These are phyloP conservation scores for Globicephala melas DNA, from an alignment of 2,113 vertebrate genomes.

Conservation along the genomic window DNA sequence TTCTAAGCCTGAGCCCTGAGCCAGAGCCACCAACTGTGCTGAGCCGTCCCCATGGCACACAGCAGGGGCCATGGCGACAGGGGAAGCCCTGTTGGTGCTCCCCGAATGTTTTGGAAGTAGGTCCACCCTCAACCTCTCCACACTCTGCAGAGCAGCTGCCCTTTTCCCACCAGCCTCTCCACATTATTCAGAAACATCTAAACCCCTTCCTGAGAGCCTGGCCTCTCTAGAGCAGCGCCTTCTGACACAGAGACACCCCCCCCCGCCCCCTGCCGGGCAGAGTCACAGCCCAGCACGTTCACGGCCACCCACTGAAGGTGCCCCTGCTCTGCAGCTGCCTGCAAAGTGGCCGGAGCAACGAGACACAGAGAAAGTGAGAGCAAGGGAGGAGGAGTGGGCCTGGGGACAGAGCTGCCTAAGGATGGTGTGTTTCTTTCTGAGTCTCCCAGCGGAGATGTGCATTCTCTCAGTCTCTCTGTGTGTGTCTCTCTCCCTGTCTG, in stretches of 20 bases:
- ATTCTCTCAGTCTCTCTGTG: neutral
- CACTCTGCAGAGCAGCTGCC: neutral
- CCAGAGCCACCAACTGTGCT: neutral
- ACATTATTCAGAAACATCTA: neutral
- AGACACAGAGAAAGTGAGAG: neutral
- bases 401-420: neutral
- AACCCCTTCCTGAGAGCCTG: neutral
- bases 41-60: neutral
- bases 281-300: neutral
- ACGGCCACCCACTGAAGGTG: neutral
- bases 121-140: neutral
- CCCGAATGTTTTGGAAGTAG: neutral
- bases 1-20: neutral
- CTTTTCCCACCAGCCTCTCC: neutral
- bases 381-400: neutral
- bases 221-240: no score
- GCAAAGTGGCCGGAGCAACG: neutral
- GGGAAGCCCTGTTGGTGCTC: neutral
- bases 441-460: fast-evolving
- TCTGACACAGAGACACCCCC: neutral
- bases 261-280: neutral
- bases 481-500: no score
- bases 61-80: neutral
- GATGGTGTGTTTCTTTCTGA: no score
- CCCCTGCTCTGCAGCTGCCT: neutral